Conservation (phyloP, 2,797 vertebrate genomes). For the Coreius guichenoti region DNA sequence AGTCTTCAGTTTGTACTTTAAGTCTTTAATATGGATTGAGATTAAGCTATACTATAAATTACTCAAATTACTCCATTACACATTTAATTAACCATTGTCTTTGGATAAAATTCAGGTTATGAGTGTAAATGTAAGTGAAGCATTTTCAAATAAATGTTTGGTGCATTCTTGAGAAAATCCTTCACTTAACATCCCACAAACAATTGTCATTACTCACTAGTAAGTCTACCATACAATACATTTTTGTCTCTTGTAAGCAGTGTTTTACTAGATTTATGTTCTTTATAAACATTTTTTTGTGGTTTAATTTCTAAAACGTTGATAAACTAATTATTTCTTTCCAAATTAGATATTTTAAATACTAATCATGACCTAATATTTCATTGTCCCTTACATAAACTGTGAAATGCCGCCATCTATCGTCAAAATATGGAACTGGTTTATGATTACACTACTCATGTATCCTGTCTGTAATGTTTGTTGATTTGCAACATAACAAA, state of each 20-base stretch:
- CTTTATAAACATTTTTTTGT: neutral
- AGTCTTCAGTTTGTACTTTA: neutral
- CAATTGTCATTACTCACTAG: neutral
- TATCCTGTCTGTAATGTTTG: neutral
- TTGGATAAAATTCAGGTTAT: neutral
- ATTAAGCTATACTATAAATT: neutral
- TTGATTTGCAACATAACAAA: neutral
- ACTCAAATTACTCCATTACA: neutral
- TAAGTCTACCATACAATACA: neutral
- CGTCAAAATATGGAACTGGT: neutral
- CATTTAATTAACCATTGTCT: neutral
- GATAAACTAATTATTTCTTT: neutral
- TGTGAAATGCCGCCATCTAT: conserved; percentile 14
- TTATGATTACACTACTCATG: neutral
- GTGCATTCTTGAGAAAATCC: neutral
- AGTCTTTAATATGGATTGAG: neutral
- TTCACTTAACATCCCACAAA: neutral
- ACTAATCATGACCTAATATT: too few species aligned
- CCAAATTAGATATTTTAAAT: neutral
- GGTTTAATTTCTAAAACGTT: neutral
- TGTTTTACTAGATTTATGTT: neutral
- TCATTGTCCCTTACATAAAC: neutral
- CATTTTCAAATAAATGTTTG: neutral
- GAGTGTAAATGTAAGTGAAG: neutral
- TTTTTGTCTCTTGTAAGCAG: neutral